Conservation (phyloP, 2,888 invertebrate species). For the Drosophila nr. fundita region DNA sequence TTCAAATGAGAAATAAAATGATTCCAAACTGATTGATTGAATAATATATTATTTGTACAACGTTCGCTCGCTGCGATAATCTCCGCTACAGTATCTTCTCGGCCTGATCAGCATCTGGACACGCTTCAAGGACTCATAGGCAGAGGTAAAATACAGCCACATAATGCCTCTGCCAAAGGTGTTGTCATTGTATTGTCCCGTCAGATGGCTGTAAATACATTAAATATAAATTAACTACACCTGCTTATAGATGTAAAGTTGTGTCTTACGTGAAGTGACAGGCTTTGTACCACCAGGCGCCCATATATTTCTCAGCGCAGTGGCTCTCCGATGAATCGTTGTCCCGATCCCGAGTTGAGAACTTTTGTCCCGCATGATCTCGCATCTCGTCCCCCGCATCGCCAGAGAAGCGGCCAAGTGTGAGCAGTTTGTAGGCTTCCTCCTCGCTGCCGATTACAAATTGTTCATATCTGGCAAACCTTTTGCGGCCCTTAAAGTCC, state of each 20-base stretch:
- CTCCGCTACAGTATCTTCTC: constrained; percentile 8
- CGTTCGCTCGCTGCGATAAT: not conserved
- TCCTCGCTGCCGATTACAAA: constrained; percentile 89
- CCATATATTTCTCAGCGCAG: constrained; percentile 88
- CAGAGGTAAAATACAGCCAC: not conserved
- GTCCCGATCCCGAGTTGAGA: constrained; percentile 88
- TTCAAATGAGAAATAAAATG: not conserved
- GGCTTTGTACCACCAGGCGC: constrained; percentile 91
- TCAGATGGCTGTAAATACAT: constrained; percentile 86
- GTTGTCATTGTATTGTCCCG: constrained; percentile 87
- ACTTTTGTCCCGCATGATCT: constrained; percentile 89
- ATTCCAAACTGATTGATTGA: not conserved
- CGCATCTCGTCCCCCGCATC: constrained; percentile 88
- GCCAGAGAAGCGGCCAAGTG: constrained; percentile 88
- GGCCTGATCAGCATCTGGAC: constrained; percentile 89
- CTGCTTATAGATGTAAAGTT: not conserved
- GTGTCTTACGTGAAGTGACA: constrained; percentile 87
- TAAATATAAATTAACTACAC: not conserved
- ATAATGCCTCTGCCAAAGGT: constrained; percentile 87
- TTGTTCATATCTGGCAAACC: constrained; percentile 87
- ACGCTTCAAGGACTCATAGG: constrained; percentile 85
- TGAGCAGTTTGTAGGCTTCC: constrained; percentile 88
- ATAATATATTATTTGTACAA: not conserved
- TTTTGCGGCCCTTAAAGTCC: constrained; percentile 86
- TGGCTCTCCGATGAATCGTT: constrained; percentile 87